Base-by-base conservation (phyloP, 2,888 invertebrate genomes). In the Conchocele bisecta region DNA sequence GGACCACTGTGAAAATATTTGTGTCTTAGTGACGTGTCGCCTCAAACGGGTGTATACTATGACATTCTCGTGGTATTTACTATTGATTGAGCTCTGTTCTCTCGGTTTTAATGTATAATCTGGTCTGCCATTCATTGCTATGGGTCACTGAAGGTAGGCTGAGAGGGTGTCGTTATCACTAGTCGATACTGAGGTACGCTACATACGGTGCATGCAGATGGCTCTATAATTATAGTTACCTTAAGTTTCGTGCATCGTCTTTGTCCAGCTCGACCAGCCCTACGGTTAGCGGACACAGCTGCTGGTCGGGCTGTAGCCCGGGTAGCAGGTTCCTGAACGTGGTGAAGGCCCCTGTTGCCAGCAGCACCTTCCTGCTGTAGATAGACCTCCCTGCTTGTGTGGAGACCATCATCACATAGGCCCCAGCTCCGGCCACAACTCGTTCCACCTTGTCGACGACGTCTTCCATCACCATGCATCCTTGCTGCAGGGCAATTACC, bases 341-440 rank as follows among this genome's bases (percentile, higher is more conserved):
- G 0, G 75, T 72, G 39, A 77, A 81, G 15, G 70, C 67, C 39
- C 71, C 74, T 1, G 79, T 79, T 17, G 81, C 69, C 22, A 81
- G 17, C 9, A 82, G 59, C 3, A 79, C 80, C 33, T 59, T 72
- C 13, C 53, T 53, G n/a, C 76, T 56, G 6, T 15, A 22, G 2
- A 76, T 51, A 0, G 26, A 20, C 15, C 42, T 53, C 9, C 69
- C 67, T 13, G 39, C 31, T 29, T 68, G 72, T 11, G 76, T 81
- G 9, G 31, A 15, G 2, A 82, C 50, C 17, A 50, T 29, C 60
- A 67, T 56, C 7, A 22, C n/a, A 13, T 44, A 44, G 6, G 26
- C 35, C 13, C 60, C 60, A n/a, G 69, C 41, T 37, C n/a, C 3
- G 4, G 33, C 17, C 7, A 22, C 35, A 7, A 31, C 20, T 37